Evolutionary conservation across 2,113 vertebrate species (phyloP), one percentile per base, ranked within the genome.

Genomic region (Colius striatus): DNA sequence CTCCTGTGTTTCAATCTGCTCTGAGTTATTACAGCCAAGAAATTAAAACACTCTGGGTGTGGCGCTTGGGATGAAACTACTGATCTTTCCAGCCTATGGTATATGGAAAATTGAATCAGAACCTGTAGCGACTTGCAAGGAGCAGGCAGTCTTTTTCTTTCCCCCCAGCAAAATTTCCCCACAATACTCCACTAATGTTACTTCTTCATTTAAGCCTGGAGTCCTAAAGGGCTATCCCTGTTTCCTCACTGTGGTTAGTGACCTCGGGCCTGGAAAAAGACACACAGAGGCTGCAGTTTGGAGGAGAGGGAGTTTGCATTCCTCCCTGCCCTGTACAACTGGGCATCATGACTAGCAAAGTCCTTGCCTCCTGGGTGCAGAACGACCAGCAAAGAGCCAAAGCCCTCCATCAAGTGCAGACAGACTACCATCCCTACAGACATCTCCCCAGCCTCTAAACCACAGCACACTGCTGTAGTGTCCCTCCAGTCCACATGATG

Each of bases 1-100:
- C 92, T 84, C 82, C 83, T 81, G 88, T 94, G 85, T 74, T 90
- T 92, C 94, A 94, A 90, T 95, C 94, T 95, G 92, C 61, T 78
- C 82, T 15, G 30, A 83, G 29, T 63, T 92, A 84, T 41, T 10
- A 55, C 9, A 88, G 90, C 93, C 87, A 93, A 94, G 79, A 92
- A 95, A 86, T 63, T 88, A 77, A 78, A 95, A 77, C 25, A 88
- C 23, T n/a, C 34, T 60, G 34, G 16, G 67, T 83, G 38, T 71
- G 72, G 45, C 21, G 32, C 30, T 80, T 80, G 34, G 68, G 82
- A 88, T 90, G 63, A 87, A 91, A 77, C 27, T 48, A 57, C 41
- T 38, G 54, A 76, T 70, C 20, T 85, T 55, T 76, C 51, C 67
- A 91, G 82, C 11, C 32, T 23, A 41, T 1, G 2, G 84, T 34